These are phyloP conservation scores for Emydoidea blandingii DNA, from an alignment of 2,797 vertebrate species.

Conservation along the genomic window DNA sequence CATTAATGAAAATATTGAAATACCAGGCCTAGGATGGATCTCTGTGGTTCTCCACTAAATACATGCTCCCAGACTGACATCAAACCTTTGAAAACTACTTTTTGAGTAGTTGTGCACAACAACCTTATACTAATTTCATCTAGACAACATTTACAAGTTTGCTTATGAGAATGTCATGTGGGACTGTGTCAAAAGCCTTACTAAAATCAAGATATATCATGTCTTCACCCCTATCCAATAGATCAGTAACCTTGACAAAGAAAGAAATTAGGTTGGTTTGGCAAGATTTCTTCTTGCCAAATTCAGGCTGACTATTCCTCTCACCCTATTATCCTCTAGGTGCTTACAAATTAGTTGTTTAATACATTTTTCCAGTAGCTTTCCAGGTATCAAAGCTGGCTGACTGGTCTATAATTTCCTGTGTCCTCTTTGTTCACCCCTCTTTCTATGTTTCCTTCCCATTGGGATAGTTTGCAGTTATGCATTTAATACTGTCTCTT, in stretches of 20 bases:
- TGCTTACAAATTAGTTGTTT: not conserved
- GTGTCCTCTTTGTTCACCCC: not conserved
- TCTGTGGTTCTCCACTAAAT: not conserved
- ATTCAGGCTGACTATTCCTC: not conserved
- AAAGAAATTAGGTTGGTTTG: not conserved
- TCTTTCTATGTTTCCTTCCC: not conserved
- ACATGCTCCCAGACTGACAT: not conserved
- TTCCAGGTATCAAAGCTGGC: not conserved
- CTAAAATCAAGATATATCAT: not conserved
- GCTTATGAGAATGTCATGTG: not conserved
- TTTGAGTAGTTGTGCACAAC: not conserved
- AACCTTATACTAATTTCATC: not conserved
- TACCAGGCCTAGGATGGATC: not conserved
- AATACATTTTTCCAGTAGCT: not conserved
- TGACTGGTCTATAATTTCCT: not conserved
- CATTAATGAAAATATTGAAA: not conserved
- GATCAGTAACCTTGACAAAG: not conserved
- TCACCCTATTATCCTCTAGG: not conserved
- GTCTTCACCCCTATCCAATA: not conserved
- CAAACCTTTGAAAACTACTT: not conserved
- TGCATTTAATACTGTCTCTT: not conserved
- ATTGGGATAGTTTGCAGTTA: not conserved
- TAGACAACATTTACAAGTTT: not conserved
- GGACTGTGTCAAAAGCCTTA: not conserved
- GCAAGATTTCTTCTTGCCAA: not conserved